These are phyloP conservation scores for Sylvia borin DNA, from an alignment of 2,797 vertebrate species.

Conservation along the genomic window DNA sequence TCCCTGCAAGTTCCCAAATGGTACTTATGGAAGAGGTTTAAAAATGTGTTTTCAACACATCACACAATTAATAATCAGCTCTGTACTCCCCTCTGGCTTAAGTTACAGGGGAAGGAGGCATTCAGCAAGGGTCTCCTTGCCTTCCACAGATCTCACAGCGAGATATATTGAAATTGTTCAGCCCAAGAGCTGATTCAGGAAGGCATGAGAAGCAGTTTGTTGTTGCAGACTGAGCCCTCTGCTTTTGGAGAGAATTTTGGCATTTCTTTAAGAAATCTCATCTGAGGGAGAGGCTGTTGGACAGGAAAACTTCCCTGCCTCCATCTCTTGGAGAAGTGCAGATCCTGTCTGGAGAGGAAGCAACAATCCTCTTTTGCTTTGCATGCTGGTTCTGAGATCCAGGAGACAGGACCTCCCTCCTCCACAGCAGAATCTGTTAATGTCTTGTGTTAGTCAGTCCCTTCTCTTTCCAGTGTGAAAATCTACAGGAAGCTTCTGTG, in stretches of 20 bases:
- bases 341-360: background rate
- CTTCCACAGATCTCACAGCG: background rate
- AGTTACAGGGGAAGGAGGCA: background rate
- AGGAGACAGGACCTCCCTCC: background rate
- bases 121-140: background rate
- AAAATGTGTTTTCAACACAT: background rate
- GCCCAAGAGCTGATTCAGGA: background rate
- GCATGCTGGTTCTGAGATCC: background rate
- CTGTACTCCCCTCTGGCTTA: background rate
- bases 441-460: background rate
- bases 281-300: background rate
- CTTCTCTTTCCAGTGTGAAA: background rate
- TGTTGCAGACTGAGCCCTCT: background rate
- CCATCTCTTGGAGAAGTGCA: background rate
- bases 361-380: background rate
- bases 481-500: background rate
- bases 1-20: background rate
- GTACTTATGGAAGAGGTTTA: background rate
- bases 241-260: background rate
- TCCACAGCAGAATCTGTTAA: background rate
- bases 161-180: background rate
- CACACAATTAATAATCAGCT: background rate
- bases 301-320: background rate
- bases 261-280: background rate
- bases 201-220: background rate